phyloP scores from a whole-genome alignment of 2,797 vertebrate species.

The Crenichthys baileyi region DNA sequence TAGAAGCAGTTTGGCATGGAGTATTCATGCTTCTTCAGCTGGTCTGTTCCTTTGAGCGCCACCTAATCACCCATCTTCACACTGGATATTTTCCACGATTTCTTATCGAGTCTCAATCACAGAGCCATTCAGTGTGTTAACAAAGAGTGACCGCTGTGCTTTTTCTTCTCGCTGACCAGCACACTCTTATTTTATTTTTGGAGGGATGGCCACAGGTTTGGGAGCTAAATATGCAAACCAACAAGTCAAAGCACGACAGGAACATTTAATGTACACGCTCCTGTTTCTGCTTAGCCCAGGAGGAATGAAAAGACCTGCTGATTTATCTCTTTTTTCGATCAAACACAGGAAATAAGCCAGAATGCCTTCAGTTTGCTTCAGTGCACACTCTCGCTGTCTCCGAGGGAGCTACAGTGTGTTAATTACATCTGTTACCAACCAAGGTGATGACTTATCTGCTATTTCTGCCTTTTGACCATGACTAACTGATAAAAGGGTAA shows the following conservation, averaged over 20 bases:
- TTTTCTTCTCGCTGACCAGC: constrained; percentile 31
- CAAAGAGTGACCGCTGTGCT: constrained; percentile 27
- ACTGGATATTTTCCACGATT: constrained; percentile 43
- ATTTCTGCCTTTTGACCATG: constrained; percentile 80
- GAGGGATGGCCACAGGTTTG: background rate
- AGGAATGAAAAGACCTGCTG: constrained; percentile 28
- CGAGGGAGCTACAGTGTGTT: constrained; percentile 53
- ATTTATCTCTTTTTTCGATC: constrained; percentile 65
- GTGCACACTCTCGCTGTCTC: constrained; percentile 36
- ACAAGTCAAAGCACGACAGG: constrained; percentile 24
- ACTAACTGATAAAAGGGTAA: constrained; percentile 86
- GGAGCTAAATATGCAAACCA: constrained; percentile 15
- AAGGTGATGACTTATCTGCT: constrained; percentile 79
- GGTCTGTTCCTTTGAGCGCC: constrained; percentile 48
- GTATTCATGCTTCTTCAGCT: constrained; percentile 64
- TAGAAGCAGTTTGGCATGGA: constrained; percentile 94
- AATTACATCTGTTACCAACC: constrained; percentile 77
- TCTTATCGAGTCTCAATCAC: constrained; percentile 67
- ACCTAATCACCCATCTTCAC: constrained; percentile 55
- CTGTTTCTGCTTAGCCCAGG: constrained; percentile 27
- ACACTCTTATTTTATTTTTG: background rate
- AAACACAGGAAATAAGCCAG: constrained; percentile 59
- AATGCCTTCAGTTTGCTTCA: constrained; percentile 57
- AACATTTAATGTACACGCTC: constrained; percentile 32
- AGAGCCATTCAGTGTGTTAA: constrained; percentile 50